A percentile compares a stretch with the other conserved stretches of the same genome.
Conservation (phyloP, 2,113 vertebrate species). For the Pollimyrus isidori region DNA sequence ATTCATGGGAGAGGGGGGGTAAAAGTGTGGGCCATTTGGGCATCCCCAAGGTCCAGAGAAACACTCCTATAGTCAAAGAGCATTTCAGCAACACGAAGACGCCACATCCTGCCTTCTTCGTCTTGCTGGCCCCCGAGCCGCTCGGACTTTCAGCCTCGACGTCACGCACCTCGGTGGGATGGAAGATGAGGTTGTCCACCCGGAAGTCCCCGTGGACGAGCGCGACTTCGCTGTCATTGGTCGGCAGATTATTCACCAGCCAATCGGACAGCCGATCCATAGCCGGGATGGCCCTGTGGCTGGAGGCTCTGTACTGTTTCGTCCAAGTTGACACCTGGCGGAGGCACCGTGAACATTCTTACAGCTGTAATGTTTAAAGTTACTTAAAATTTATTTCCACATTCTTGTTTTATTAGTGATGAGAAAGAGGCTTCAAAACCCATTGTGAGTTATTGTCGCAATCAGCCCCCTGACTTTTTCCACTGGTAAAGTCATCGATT, state of each 20-base stretch:
- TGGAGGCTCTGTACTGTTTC: slow-evolving; percentile 76
- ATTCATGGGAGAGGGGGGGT: not conserved
- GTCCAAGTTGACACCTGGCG: slow-evolving; percentile 81
- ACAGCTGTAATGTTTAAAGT: too few relatives aligned
- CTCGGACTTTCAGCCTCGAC: not conserved
- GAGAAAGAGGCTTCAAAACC: not conserved
- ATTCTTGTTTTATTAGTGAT: not conserved
- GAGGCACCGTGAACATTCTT: not conserved
- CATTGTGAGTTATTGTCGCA: not conserved
- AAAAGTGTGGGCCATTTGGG: not conserved
- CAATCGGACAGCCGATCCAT: slow-evolving; percentile 76
- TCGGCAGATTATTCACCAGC: slow-evolving; percentile 74
- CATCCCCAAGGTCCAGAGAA: not conserved
- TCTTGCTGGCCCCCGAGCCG: not conserved
- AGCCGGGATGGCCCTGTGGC: slow-evolving; percentile 70
- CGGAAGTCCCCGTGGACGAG: slow-evolving; percentile 86
- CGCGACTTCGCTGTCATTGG: slow-evolving; percentile 62
- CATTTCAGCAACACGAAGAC: not conserved
- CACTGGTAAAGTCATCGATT: not conserved
- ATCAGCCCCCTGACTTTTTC: not conserved
- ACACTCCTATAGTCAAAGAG: not conserved
- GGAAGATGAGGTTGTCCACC: slow-evolving; percentile 84
- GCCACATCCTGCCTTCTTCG: not conserved
- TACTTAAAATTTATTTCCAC: not conserved
- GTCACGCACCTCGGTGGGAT: slow-evolving; percentile 69